phyloP scores from a whole-genome alignment of 2,797 vertebrate genomes.

The Cercopithecus diana region DNA sequence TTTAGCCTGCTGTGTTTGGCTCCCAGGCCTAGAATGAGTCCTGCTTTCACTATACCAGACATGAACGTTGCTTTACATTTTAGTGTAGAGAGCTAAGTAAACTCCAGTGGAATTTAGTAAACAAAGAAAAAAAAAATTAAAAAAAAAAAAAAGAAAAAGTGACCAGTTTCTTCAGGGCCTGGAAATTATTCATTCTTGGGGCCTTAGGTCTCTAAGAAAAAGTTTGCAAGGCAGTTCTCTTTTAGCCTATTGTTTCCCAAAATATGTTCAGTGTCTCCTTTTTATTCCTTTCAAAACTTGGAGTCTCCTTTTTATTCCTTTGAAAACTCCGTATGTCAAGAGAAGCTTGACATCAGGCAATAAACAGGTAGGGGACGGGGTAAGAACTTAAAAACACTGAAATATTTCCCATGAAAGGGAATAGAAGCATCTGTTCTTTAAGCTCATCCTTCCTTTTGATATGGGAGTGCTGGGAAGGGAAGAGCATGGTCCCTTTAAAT shows the following conservation, averaged over 20 bases:
- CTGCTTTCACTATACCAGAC: background rate
- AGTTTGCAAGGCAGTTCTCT: background rate
- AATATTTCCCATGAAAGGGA: background rate
- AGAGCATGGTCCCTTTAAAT: too few relatives aligned
- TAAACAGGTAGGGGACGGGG: background rate
- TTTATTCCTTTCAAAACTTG: background rate
- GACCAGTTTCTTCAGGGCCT: background rate
- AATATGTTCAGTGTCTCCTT: background rate
- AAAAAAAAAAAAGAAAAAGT: background rate
- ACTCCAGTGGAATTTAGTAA: background rate
- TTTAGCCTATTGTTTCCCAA: background rate
- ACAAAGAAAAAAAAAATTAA: background rate
- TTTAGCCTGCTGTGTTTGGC: background rate
- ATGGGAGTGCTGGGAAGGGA: too few relatives aligned
- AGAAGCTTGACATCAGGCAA: background rate
- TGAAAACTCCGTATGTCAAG: background rate
- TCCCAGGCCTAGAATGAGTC: background rate
- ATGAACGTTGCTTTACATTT: background rate
- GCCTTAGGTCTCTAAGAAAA: background rate
- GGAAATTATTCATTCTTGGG: background rate
- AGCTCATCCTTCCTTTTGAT: background rate
- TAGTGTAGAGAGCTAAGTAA: constrained; percentile 8
- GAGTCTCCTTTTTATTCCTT: background rate
- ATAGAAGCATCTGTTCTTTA: background rate
- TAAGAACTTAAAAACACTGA: background rate